Evolutionary conservation across 2,888 invertebrate genomes (phyloP).

Genomic region (Dorcus hopei): DNA sequence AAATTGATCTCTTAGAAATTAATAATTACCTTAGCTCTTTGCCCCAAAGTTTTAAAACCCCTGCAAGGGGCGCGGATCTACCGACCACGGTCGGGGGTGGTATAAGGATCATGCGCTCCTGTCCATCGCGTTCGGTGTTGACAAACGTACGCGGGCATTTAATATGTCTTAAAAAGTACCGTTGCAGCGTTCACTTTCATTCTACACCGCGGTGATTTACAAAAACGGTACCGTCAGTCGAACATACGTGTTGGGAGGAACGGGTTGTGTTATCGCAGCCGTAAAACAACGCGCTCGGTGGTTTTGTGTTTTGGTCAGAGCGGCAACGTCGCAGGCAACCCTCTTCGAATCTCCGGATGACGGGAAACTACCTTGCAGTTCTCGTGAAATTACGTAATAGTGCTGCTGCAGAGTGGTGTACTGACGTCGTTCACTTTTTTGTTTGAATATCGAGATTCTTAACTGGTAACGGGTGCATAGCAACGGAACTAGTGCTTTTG

Average conservation of each 20-base stretch:
- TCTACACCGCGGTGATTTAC: conserved; percentile 6
- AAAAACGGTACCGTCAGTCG: conserved; percentile 14
- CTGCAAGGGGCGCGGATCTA: conserved; percentile 22
- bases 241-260: background rate
- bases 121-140: conserved; percentile 9
- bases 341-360: conserved; percentile 7
- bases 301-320: conserved; percentile 8
- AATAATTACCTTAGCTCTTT: background rate
- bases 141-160: conserved; percentile 15
- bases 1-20: background rate
- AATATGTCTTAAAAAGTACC: conserved; percentile 15
- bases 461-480: background rate
- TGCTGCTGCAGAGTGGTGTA: conserved; percentile 3
- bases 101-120: conserved; percentile 21
- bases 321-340: conserved; percentile 14
- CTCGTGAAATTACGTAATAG: conserved; percentile 15
- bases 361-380: conserved; percentile 14
- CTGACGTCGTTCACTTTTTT: background rate
- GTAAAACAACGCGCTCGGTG: background rate
- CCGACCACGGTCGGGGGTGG: conserved; percentile 21
- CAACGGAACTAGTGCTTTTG: conserved; percentile 1
- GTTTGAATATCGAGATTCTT: background rate
- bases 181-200: conserved; percentile 15
- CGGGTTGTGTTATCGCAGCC: background rate
- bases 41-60: conserved; percentile 4